Evolutionary conservation across 1,140 invertebrate species (phyloP).

Genomic region (Micrasema minimum): DNA sequence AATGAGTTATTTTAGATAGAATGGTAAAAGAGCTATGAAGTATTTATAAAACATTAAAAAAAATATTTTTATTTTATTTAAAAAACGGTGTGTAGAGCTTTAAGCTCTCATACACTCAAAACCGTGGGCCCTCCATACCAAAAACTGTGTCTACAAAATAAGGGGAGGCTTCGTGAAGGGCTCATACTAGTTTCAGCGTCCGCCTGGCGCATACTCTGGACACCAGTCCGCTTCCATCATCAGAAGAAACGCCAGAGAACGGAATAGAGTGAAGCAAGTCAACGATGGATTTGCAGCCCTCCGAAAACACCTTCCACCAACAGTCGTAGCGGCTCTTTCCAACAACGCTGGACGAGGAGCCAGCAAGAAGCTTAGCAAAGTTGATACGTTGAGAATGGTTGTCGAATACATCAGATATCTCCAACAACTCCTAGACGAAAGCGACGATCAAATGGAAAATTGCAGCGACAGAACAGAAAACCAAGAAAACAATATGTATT

Average conservation of each 20-base stretch:
- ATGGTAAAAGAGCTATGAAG: no score
- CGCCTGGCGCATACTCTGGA: constrained; percentile 68
- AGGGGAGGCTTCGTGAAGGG: constrained; percentile 50
- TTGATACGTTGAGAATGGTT: constrained; percentile 92
- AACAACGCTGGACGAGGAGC: constrained; percentile 75
- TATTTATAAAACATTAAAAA: no score
- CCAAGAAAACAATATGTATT: constrained; percentile 52
- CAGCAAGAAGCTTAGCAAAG: constrained; percentile 93
- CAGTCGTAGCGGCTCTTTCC: constrained; percentile 77
- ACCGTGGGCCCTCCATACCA: constrained; percentile 41
- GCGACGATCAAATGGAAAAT: constrained; percentile 59
- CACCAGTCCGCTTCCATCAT: constrained; percentile 86
- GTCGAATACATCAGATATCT: constrained; percentile 94
- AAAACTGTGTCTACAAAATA: constrained; percentile 53
- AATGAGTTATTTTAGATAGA: no score
- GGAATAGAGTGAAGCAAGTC: constrained; percentile 95
- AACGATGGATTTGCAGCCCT: constrained; percentile 93
- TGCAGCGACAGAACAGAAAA: constrained; percentile 43
- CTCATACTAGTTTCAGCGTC: constrained; percentile 50
- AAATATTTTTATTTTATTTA: background rate
- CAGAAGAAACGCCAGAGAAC: constrained; percentile 90
- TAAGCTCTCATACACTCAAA: constrained; percentile 14
- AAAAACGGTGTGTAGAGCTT: background rate
- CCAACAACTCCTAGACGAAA: constrained; percentile 83
- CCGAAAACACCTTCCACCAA: constrained; percentile 85